These are phyloP conservation scores for Hirundichthys speculiger DNA, from an alignment of 2,113 vertebrate species.

Conservation along the genomic window DNA sequence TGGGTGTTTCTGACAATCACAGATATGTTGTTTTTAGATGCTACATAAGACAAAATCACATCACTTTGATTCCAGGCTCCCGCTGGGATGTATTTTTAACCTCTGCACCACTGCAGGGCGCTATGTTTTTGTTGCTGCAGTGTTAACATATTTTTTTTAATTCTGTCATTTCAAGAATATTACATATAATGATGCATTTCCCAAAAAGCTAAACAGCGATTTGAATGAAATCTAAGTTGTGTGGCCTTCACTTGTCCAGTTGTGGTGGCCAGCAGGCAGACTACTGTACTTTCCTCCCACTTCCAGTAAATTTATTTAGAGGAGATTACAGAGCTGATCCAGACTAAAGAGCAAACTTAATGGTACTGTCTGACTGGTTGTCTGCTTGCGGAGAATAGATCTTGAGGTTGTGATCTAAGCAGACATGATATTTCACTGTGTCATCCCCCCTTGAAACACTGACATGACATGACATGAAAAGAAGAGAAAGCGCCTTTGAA, in stretches of 20 bases:
- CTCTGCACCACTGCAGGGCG: slow-evolving; percentile 32
- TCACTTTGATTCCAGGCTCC: slow-evolving; percentile 44
- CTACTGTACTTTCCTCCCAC: slow-evolving; percentile 72
- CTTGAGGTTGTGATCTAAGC: slow-evolving; percentile 30
- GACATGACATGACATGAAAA: too few relatives aligned
- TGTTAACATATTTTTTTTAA: slow-evolving; percentile 73
- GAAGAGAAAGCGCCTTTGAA: too few relatives aligned
- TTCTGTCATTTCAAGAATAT: slow-evolving; percentile 67
- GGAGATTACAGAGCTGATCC: slow-evolving; percentile 73
- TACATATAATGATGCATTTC: slow-evolving; percentile 78
- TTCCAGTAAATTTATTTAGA: slow-evolving; percentile 77
- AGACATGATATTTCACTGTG: slow-evolving; percentile 24
- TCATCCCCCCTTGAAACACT: slow-evolving; percentile 14
- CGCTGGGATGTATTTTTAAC: slow-evolving; percentile 58
- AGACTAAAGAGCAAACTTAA: slow-evolving; percentile 66
- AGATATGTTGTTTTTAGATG: neutral
- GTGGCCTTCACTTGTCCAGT: slow-evolving; percentile 63
- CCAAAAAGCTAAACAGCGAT: slow-evolving; percentile 74
- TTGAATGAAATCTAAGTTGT: slow-evolving; percentile 73
- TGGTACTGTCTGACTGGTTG: slow-evolving; percentile 57
- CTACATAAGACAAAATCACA: slow-evolving; percentile 44
- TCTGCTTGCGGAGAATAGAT: slow-evolving; percentile 47
- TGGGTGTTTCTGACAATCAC: slow-evolving; percentile 58
- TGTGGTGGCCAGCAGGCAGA: slow-evolving; percentile 68
- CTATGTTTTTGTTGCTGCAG: slow-evolving; percentile 28